These are phyloP conservation scores for Eolophus roseicapilla DNA, from an alignment of 2,113 vertebrate species.

Conservation along the genomic window DNA sequence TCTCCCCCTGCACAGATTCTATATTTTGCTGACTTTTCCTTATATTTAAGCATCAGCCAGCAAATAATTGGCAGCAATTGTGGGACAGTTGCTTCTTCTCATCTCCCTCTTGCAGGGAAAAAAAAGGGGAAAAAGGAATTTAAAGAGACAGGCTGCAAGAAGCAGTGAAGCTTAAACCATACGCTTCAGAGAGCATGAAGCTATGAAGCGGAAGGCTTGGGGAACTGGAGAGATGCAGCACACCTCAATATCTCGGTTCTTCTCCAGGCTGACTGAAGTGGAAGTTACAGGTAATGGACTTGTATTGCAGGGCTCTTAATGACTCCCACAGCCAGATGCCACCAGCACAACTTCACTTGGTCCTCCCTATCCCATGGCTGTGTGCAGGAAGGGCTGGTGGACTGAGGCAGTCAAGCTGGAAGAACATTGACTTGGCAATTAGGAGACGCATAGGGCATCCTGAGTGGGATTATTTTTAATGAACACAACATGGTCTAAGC, in stretches of 20 bases:
- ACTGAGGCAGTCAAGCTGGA: not conserved
- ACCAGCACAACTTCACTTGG: fast-evolving
- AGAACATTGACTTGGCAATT: not conserved
- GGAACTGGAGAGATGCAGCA: not conserved
- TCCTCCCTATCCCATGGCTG: fast-evolving
- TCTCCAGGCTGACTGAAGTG: not conserved
- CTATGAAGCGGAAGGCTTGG: not conserved
- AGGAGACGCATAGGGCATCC: not conserved
- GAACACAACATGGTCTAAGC: not conserved
- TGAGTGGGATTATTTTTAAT: not conserved
- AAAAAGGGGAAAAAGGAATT: not conserved
- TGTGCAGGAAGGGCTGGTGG: not conserved
- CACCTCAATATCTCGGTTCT: not conserved
- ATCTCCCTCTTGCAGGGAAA: not conserved
- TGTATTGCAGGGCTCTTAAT: not conserved
- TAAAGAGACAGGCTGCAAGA: not conserved
- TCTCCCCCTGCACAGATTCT: not conserved
- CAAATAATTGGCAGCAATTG: constrained; percentile 36
- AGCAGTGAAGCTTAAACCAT: not conserved
- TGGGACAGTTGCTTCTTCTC: constrained; percentile 19
- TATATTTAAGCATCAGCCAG: constrained; percentile 17
- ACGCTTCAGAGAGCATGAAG: not conserved
- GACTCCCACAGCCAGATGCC: not conserved
- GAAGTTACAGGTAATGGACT: not conserved
- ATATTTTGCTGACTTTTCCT: constrained; percentile 50